Base-by-base conservation (phyloP, 1,140 invertebrate genomes). In the Nomia melanderi region DNA sequence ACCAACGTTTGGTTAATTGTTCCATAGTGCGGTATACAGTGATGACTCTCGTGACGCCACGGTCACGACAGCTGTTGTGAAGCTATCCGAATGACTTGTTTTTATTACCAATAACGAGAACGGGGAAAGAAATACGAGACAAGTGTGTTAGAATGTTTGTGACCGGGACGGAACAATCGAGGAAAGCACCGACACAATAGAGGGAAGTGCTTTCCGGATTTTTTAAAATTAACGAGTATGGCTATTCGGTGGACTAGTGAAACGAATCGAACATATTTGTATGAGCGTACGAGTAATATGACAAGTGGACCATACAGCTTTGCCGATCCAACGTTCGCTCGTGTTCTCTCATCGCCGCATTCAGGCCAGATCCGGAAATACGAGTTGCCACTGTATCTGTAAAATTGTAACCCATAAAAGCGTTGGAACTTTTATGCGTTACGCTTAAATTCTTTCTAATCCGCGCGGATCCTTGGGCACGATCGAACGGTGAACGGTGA, bases 131-230 rank as follows among this genome's bases (percentile, higher is more conserved):
- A 81, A 56, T 57, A 31, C 14, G 50, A 63, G 62, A 74, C 25
- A n/a, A 53, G 67, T 82, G 79, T 56, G 47, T 70, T 36, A 53
- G 78, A 78, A 36, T 39, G 78, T 72, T 82, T 67, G 39, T 78
- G 71, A 66, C 74, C 44, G 64, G 70, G 41, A 83, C 44, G 47
- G 44, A 63, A 80, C 53, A 33, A 71, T 60, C 11, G 31, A 59
- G 31, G 25, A 76, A 27, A 75, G 14, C 44, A 69, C n/a, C 74
- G 29, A 53, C 12, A 8, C 62, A 66, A 33, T 31, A 66, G 50
- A 27, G 71, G 12, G 60, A 65, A 74, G 77, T 59, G 71, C 70
- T 73, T 66, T 33, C 54, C 63, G 14, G 41, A n/a, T n/a, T n/a
- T 71, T 77, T 71, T 64, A 39, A 44, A 50, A 54, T 78, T 67